Conservation (phyloP, 2,113 vertebrate genomes). For the Dipodomys merriami region DNA sequence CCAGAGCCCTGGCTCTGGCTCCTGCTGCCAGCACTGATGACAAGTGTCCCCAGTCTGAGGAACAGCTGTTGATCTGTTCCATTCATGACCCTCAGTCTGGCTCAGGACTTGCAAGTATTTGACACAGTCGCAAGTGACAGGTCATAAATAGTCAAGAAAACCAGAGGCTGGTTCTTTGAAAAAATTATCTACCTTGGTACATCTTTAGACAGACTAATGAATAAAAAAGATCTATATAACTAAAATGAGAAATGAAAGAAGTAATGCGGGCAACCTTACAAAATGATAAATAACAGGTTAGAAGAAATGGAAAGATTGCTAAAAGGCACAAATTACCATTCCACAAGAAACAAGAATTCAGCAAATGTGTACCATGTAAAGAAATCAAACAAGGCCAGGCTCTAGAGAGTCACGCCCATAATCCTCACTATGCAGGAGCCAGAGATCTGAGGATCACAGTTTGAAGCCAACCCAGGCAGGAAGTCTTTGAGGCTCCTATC, state of each 20-base stretch:
- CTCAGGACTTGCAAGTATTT: background rate
- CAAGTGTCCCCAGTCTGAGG: background rate
- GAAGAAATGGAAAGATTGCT: background rate
- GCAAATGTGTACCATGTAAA: background rate
- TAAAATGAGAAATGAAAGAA: conserved; percentile 3
- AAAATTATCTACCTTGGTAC: background rate
- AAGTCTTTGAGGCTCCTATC: no score
- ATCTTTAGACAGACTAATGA: background rate
- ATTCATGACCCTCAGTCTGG: background rate
- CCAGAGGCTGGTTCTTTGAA: background rate
- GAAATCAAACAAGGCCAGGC: no score
- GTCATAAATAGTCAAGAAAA: background rate
- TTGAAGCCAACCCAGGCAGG: no score
- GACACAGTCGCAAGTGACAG: background rate
- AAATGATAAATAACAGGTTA: background rate
- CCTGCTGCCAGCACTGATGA: background rate
- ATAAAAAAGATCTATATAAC: background rate
- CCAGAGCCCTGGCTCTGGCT: background rate
- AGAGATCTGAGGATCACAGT: no score
- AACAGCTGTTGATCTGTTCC: background rate
- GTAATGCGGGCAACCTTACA: background rate
- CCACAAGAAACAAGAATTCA: background rate
- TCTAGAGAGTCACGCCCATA: no score
- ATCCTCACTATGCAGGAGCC: no score
- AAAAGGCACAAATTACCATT: background rate